Evolutionary conservation across 2,113 vertebrate genomes (phyloP).

Genomic region (Morone saxatilis): DNA sequence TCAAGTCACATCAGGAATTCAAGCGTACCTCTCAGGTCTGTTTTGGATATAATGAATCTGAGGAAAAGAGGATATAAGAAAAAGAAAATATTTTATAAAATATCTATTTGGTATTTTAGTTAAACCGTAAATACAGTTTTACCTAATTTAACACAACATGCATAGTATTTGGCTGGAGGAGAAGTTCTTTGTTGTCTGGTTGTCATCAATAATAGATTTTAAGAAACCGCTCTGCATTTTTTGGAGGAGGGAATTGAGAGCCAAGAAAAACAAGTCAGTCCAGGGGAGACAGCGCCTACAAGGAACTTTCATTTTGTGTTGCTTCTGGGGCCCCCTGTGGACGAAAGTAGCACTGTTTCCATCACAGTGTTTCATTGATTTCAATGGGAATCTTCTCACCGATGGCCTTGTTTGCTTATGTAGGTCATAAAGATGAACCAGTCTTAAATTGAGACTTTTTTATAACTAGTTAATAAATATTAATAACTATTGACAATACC

Average conservation of each 20-base stretch:
- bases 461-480: too few relatives aligned
- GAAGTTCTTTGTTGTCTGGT: not conserved
- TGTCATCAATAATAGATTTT: not conserved
- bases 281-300: not conserved
- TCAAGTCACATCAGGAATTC: slow-evolving; percentile 29
- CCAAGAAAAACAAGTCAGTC: not conserved
- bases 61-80: not conserved
- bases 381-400: too few relatives aligned
- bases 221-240: not conserved
- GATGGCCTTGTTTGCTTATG: too few relatives aligned
- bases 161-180: not conserved
- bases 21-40: not conserved
- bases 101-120: too few relatives aligned
- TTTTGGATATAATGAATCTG: not conserved
- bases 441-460: too few relatives aligned
- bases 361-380: too few relatives aligned
- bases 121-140: not conserved
- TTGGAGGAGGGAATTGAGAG: not conserved
- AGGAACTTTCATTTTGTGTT: too few relatives aligned
- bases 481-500: not conserved
- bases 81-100: not conserved
- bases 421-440: too few relatives aligned
- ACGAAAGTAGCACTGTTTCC: too few relatives aligned
- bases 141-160: not conserved
- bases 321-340: too few relatives aligned